Conservation (phyloP, 2,113 vertebrate species). For the Corythornis madagascariensis region DNA sequence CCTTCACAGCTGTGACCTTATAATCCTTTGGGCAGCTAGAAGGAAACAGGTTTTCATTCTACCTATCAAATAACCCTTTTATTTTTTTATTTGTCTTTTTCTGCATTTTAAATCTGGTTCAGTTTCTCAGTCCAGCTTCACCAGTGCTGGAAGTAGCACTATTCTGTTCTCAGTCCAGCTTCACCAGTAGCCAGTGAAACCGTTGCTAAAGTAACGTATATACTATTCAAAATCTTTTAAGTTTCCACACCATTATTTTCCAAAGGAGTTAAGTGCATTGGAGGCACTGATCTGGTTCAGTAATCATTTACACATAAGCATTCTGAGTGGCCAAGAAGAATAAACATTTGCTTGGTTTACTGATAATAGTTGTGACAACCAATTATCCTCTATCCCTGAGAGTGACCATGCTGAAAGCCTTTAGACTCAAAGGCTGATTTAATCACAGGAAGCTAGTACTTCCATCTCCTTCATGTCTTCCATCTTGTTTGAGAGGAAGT, state of each 20-base stretch:
- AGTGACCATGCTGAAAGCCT: neutral
- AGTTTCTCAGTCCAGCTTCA: neutral
- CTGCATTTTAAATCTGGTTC: neutral
- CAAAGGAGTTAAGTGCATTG: neutral
- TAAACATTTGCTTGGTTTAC: neutral
- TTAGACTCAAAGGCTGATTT: neutral
- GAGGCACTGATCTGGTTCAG: neutral
- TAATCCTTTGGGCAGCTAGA: neutral
- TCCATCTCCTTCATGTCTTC: neutral
- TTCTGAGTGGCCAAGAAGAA: neutral
- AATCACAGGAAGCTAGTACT: neutral
- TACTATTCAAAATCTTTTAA: neutral
- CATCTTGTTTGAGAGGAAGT: neutral
- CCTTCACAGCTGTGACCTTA: neutral
- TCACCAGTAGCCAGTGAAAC: neutral
- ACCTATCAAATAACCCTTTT: neutral
- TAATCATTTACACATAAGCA: neutral
- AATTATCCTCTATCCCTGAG: neutral
- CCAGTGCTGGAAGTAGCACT: too few relatives aligned
- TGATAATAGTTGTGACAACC: neutral
- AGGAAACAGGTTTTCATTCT: neutral
- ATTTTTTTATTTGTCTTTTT: too few relatives aligned
- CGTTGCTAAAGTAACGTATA: fast-evolving
- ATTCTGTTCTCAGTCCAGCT: neutral
- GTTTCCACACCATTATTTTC: neutral